These are phyloP conservation scores for Gephyroberyx darwinii DNA, from an alignment of 2,797 vertebrate genomes.

Conservation along the genomic window DNA sequence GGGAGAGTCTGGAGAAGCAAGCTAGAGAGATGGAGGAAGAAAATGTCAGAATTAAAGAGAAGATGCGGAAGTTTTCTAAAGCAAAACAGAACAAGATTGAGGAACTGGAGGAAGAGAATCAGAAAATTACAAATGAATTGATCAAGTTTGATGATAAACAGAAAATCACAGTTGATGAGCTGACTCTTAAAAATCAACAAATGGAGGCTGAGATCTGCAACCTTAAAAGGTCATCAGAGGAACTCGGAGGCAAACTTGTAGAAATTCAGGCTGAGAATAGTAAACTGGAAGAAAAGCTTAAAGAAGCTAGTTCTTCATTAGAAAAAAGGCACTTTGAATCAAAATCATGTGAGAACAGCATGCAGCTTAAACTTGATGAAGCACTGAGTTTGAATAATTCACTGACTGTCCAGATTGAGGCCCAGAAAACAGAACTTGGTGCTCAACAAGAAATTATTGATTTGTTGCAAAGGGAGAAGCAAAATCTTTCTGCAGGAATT, in stretches of 20 bases:
- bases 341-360: conserved; percentile 73
- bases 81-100: conserved; percentile 77
- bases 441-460: conserved; percentile 77
- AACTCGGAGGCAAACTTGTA: conserved; percentile 70
- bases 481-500: conserved; percentile 67
- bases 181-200: conserved; percentile 73
- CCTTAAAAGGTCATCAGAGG: conserved; percentile 75
- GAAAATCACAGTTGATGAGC: conserved; percentile 51
- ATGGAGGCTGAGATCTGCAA: conserved; percentile 75
- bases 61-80: conserved; percentile 74
- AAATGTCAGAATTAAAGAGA: conserved; percentile 77
- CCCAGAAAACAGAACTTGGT: conserved; percentile 78
- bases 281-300: conserved; percentile 71
- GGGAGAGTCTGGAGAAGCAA: conserved; percentile 73
- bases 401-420: conserved; percentile 75
- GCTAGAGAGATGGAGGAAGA: conserved; percentile 75
- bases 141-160: conserved; percentile 66
- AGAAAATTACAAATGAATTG: conserved; percentile 72
- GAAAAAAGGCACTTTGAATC: conserved; percentile 78
- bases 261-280: conserved; percentile 79
- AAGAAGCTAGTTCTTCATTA: conserved; percentile 69
- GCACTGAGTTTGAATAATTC: conserved; percentile 78
- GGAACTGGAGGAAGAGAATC: conserved; percentile 79
- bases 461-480: conserved; percentile 76
- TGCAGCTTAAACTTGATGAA: conserved; percentile 81